Evolutionary conservation across 1,140 invertebrate species (phyloP), one percentile per base, ranked within the genome.

Genomic region (Rhynchophorus ferrugineus): DNA sequence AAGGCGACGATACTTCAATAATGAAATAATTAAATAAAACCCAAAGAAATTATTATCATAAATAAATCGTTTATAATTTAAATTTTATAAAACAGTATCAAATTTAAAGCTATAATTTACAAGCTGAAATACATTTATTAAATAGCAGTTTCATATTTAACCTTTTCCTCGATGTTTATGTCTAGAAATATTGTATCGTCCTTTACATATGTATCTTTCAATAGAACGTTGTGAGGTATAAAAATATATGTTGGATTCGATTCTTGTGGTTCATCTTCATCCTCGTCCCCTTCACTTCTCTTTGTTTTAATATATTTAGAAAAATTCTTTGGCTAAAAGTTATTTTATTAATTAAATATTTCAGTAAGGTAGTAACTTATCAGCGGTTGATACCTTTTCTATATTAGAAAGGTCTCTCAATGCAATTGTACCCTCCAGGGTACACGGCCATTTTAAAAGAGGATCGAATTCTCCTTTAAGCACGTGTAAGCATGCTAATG

Each of bases 201-300:
- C 50, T 79, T 78, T 0, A 83, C 67, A 58, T 81, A 83, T 44
- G 80, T 80, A 22, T 78, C 71, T 62, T 81, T 81, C 42, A 77
- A 75, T 5, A 87, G 61, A 19, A 74, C 78, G 5, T 77, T 75
- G 62, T 85, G 83, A 0, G 84, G 83, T 57, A 87, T 83, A 62
- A 85, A 84, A 67, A 85, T 80, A 60, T 83, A 83, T 57, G 83
- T 75, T 47, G 78, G 74, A 46, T 77, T 81, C 44, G 77, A 73
- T 19, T 73, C 76, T 37, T 77, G 71, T 0, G 62, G 62, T 14
- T 67, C 68, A n/a, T 75, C 70, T 21, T 67, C 67, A 37, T 74
- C 71, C 44, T 72, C 68, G 9, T 75, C 71, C 7, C 72, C 66
- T 16, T 59, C 50, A 13, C 71, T 65, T 24, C 69, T 69, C 59